phyloP scores from a whole-genome alignment of 2,113 vertebrate genomes.

The Meleagris gallopavo region DNA sequence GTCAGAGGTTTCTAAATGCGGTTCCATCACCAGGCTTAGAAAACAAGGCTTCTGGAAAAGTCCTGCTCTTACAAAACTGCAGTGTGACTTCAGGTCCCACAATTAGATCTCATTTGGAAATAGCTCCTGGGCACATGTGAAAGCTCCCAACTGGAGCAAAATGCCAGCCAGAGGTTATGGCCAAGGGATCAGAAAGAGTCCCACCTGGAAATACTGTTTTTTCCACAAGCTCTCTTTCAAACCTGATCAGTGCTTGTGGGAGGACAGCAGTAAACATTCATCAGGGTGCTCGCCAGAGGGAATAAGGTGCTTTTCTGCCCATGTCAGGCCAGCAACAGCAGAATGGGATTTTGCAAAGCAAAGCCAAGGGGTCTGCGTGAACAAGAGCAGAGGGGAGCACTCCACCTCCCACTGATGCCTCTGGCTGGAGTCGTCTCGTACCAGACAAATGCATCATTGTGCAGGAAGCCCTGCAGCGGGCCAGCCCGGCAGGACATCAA shows the following conservation, averaged over 20 bases:
- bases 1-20: not conserved
- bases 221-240: not conserved
- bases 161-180: not conserved
- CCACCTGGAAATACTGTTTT: slow-evolving; percentile 1
- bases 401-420: accelerated
- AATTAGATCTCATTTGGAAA: slow-evolving; percentile 6
- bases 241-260: not conserved
- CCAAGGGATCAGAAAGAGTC: not conserved
- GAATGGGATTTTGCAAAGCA: not conserved
- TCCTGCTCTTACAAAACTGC: not conserved
- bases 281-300: not conserved
- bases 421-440: not conserved
- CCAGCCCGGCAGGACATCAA: slow-evolving; percentile 40
- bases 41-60: not conserved
- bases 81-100: not conserved
- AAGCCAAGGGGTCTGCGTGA: not conserved
- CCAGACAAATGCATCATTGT: slow-evolving; percentile 32
- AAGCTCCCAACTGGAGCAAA: not conserved
- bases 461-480: not conserved
- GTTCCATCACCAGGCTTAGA: not conserved
- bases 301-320: not conserved
- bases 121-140: not conserved
- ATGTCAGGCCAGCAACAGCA: accelerated
- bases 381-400: not conserved
- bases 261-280: not conserved